Evolutionary conservation across 1,140 invertebrate genomes (phyloP).

Genomic region (Drosophila sucinea): DNA sequence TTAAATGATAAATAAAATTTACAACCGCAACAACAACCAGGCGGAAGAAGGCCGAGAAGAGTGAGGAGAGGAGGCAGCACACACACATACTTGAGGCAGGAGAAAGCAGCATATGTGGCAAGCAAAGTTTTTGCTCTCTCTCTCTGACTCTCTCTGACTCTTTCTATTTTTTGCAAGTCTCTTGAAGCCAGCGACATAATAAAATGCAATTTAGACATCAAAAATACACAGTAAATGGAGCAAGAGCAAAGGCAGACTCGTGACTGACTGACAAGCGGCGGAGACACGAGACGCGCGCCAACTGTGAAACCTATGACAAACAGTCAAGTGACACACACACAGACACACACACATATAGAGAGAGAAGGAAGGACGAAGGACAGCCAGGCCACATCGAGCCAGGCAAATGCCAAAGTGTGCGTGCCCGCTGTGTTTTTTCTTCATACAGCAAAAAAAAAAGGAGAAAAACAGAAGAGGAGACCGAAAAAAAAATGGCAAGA

Average conservation of each 20-base stretch:
- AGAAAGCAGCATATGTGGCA: constrained; percentile 53
- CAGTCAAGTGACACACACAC: constrained; percentile 24
- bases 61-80: constrained; percentile 9
- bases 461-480: not conserved
- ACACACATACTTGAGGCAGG: constrained; percentile 7
- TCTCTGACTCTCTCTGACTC: not conserved
- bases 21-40: constrained; percentile 76
- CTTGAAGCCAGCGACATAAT: constrained; percentile 69
- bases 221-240: constrained; percentile 79
- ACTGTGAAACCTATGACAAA: constrained; percentile 34
- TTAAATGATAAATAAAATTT: constrained; percentile 82
- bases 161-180: constrained; percentile 9
- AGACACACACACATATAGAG: not conserved
- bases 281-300: constrained; percentile 49
- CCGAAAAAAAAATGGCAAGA: constrained; percentile 4
- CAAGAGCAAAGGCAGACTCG: constrained; percentile 56
- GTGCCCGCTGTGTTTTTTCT: constrained; percentile 34
- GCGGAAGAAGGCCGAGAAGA: constrained; percentile 34
- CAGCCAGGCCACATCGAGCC: constrained; percentile 5
- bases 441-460: constrained; percentile 3
- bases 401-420: constrained; percentile 55
- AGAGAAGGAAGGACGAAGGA: constrained; percentile 33
- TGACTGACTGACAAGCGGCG: constrained; percentile 64
- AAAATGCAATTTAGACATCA: constrained; percentile 81
- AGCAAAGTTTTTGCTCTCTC: constrained; percentile 35